Base-by-base conservation (phyloP, 2,888 invertebrate species). In the Idaea biselata region DNA sequence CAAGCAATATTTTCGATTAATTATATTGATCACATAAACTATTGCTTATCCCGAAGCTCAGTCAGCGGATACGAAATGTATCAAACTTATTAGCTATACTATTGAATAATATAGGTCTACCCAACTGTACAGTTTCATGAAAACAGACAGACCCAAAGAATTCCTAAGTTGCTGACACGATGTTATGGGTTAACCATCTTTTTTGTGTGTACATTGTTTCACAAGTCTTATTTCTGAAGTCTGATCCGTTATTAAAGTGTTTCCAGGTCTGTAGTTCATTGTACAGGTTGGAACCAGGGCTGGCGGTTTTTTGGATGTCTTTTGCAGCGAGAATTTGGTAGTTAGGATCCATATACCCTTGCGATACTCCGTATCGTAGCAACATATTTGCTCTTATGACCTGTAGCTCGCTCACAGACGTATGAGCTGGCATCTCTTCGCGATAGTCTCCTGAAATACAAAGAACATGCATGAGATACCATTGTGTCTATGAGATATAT, bases 381-480 rank as follows among this genome's bases (percentile, higher is more conserved):
- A 91, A 65, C 75, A 78, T 77, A 53, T 73, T 67, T 0, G 83
- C 78, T 18, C 84, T 76, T 53, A 75, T 64, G 32, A 87, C 62
- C 64, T 89, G 90, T 0, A 73, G 68, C 1, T 71, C 72, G 0
- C 87, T 83, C 1, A 87, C 84, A n/a, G 63, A 70, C 0, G 84
- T 62, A 60, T 81, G 80, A 0, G 69, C 62, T 1, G 70, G 64
- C 0, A 70, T 61, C n/a, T 82, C 83, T 60, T 81, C 84, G 1
- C 90, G 79, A 73, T 91, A 91, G 67, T 91, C 89, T 55, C 91
- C 91, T 91, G 79, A 2, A 69, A 72, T 18, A 44, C 64, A 6
- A 44, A 44, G 11, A 44, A 44, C 44, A 44, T 8, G 33, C 33
- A 8, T 8, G 2, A 14, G 0, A 14, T 44, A 44, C 44, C 11